Conservation (phyloP, 2,888 invertebrate genomes). For the Lottia gigantea region DNA sequence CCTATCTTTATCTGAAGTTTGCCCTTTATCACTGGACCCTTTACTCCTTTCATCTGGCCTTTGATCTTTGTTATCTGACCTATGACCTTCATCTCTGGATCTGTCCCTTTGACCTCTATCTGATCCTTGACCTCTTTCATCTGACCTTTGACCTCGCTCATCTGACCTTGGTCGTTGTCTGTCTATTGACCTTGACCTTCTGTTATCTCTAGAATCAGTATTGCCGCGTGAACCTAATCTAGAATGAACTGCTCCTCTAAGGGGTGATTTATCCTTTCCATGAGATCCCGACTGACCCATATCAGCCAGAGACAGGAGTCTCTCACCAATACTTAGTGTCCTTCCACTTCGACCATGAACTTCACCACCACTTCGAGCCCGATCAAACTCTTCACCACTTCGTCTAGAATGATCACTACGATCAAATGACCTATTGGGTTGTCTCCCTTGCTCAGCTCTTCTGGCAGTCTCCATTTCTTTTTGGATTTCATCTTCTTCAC, state of each 20-base stretch:
- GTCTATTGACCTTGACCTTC: conserved; percentile 10
- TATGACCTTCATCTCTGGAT: conserved; percentile 12
- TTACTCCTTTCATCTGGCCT: conserved; percentile 14
- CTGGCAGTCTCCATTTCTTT: conserved; percentile 13
- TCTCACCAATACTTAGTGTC: neutral
- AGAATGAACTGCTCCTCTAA: conserved; percentile 1
- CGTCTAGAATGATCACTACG: conserved; percentile 8
- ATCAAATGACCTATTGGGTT: conserved; percentile 8
- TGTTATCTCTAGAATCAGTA: conserved; percentile 12
- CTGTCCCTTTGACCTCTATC: conserved; percentile 15
- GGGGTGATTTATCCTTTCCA: conserved; percentile 8
- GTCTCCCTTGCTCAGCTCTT: conserved; percentile 10
- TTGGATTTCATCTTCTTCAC: conserved; percentile 8
- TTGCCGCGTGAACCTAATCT: conserved; percentile 13
- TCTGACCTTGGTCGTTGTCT: neutral
- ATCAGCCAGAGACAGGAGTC: conserved; percentile 1
- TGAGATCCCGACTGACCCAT: conserved; percentile 12
- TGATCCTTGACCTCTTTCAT: conserved; percentile 19
- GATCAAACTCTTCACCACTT: conserved; percentile 4
- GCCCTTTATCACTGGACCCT: too few species aligned
- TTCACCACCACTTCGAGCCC: conserved; percentile 8
- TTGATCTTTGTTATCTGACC: conserved; percentile 4
- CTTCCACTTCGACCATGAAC: conserved; percentile 20
- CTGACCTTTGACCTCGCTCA: conserved; percentile 28
- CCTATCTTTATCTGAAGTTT: conserved; percentile 15